phyloP scores from a whole-genome alignment of 2,888 invertebrate genomes.

The Phytoseiulus persimilis region DNA sequence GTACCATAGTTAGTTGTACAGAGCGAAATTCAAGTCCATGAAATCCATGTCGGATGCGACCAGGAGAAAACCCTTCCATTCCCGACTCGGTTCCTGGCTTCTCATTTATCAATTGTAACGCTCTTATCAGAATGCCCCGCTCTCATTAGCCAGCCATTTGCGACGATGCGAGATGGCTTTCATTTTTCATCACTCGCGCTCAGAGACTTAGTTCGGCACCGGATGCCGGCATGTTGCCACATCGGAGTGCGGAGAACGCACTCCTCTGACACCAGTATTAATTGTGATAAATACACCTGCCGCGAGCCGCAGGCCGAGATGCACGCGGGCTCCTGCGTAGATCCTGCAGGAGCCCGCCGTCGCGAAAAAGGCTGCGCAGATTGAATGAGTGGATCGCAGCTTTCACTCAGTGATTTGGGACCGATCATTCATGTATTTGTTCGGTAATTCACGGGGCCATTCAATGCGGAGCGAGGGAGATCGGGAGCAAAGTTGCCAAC shows the following conservation, averaged over 20 bases:
- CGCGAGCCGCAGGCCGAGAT: not conserved
- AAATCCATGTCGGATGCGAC: not conserved
- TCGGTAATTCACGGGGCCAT: not conserved
- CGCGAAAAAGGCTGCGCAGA: not conserved
- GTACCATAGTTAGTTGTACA: not conserved
- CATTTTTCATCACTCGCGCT: not conserved
- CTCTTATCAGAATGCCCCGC: not conserved
- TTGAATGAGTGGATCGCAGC: not conserved
- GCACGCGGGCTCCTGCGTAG: not conserved
- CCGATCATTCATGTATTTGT: not conserved
- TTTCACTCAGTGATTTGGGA: not conserved
- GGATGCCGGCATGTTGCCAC: not conserved
- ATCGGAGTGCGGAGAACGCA: not conserved
- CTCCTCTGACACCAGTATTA: not conserved
- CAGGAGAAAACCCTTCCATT: not conserved
- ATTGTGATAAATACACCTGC: constrained; percentile 37
- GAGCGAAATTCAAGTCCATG: not conserved
- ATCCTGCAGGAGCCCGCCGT: too few species aligned
- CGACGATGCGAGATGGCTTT: not conserved
- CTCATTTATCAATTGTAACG: not conserved
- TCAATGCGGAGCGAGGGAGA: not conserved
- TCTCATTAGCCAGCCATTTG: not conserved
- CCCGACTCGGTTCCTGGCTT: not conserved
- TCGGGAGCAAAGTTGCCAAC: not conserved
- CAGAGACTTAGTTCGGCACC: not conserved